These are phyloP conservation scores for Enteromius anoplus DNA, from an alignment of 2,797 vertebrate genomes.

Conservation along the genomic window DNA sequence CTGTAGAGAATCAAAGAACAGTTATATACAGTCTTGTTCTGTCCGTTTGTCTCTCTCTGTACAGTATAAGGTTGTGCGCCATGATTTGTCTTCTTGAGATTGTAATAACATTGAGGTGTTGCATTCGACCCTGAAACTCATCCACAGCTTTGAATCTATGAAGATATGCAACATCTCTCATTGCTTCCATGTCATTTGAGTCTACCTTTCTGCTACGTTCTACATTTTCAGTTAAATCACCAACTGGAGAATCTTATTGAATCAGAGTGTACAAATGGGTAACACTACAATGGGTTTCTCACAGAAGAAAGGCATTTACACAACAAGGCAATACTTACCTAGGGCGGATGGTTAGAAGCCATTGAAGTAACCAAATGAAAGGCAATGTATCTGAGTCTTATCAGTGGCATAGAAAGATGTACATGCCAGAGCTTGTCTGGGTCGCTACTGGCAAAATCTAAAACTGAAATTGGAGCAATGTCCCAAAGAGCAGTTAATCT, in stretches of 20 bases:
- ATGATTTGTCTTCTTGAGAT: constrained; percentile 62
- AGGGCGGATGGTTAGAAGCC: constrained; percentile 50
- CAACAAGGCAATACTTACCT: constrained; percentile 54
- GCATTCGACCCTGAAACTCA: constrained; percentile 47
- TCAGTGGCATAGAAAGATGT: constrained; percentile 1
- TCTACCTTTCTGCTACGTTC: constrained; percentile 53
- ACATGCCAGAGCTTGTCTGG: constrained; percentile 29
- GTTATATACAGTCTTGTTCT: constrained; percentile 50
- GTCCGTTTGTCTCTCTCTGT: constrained; percentile 62
- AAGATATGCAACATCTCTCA: constrained; percentile 55
- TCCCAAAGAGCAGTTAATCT: constrained; percentile 61
- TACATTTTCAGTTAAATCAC: constrained; percentile 54
- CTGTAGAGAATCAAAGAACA: constrained; percentile 48
- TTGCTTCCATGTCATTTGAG: constrained; percentile 48
- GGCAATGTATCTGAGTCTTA: constrained; percentile 38
- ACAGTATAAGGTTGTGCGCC: constrained; percentile 61
- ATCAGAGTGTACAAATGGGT: constrained; percentile 52
- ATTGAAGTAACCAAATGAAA: constrained; percentile 54
- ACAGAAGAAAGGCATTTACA: constrained; percentile 57
- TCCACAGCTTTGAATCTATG: constrained; percentile 58
- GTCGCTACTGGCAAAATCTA: constrained; percentile 39
- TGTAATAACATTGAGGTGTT: constrained; percentile 54
- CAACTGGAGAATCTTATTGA: constrained; percentile 47
- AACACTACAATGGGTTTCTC: constrained; percentile 45
- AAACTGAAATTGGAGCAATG: constrained; percentile 49